These are phyloP conservation scores for Mus caroli DNA, from an alignment of 2,797 vertebrate genomes.

Conservation along the genomic window DNA sequence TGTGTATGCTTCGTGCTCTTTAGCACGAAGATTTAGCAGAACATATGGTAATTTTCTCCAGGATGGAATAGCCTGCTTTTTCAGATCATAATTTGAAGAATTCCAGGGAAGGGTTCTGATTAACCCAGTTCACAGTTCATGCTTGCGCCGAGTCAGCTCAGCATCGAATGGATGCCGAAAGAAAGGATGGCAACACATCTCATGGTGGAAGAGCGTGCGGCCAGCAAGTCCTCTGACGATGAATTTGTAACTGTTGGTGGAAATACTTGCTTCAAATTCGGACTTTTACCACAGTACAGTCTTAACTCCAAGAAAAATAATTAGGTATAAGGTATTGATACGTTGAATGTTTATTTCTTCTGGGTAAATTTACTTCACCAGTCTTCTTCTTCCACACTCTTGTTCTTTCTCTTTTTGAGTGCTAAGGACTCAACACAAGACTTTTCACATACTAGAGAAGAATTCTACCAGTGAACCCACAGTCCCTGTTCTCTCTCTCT, in stretches of 20 bases:
- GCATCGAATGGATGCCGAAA: not conserved
- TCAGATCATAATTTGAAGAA: constrained; percentile 40
- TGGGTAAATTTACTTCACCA: not conserved
- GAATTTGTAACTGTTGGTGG: not conserved
- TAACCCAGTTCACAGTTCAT: not conserved
- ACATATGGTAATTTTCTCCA: not conserved
- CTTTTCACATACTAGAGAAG: not conserved
- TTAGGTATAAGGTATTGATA: constrained; percentile 25
- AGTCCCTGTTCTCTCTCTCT: not conserved
- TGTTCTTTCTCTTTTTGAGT: not conserved
- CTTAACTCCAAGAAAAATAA: not conserved
- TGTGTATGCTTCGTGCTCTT: not conserved
- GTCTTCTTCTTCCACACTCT: not conserved
- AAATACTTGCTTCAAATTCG: constrained; percentile 48
- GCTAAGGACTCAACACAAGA: not conserved
- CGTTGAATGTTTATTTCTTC: constrained; percentile 23
- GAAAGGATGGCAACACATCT: not conserved
- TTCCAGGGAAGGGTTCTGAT: not conserved
- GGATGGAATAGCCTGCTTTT: constrained; percentile 33
- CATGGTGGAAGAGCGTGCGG: not conserved
- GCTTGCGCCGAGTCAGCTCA: not conserved
- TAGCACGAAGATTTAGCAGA: constrained; percentile 41
- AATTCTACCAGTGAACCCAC: not conserved
- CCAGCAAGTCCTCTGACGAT: not conserved
- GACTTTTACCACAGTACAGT: constrained; percentile 20